Evolutionary conservation across 2,888 invertebrate species (phyloP).

Genomic region (Latrodectus hesperus): DNA sequence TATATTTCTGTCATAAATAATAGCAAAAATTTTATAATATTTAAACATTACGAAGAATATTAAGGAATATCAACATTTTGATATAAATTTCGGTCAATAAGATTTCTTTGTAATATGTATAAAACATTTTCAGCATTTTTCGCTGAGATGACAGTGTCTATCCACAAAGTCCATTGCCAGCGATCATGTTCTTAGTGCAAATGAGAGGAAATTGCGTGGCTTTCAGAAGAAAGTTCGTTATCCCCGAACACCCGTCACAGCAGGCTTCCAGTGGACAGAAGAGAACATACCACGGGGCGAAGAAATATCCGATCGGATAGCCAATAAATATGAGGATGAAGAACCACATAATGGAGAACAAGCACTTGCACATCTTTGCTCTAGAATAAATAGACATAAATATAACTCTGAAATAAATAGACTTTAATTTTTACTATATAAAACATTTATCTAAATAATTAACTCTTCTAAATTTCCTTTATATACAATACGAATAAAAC

Average conservation of each 20-base stretch:
- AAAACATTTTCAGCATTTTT: no score
- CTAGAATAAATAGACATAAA: not conserved
- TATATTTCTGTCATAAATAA: no score
- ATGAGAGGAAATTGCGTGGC: constrained; percentile 74
- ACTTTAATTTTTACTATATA: no score
- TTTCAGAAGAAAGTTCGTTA: constrained; percentile 73
- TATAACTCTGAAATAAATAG: not conserved
- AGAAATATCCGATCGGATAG: constrained; percentile 74
- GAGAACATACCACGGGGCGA: constrained; percentile 74
- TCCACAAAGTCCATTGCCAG: constrained; percentile 40
- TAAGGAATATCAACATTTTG: no score
- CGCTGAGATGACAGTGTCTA: not conserved
- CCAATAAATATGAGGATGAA: constrained; percentile 74
- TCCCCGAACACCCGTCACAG: constrained; percentile 71
- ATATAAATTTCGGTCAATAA: no score
- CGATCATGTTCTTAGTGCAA: constrained; percentile 73
- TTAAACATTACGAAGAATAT: no score
- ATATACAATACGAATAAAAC: no score
- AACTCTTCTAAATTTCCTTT: no score
- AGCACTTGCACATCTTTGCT: constrained; percentile 36
- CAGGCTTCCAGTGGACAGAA: constrained; percentile 73
- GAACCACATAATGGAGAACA: constrained; percentile 74
- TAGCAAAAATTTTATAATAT: no score
- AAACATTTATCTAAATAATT: no score
- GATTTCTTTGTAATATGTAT: no score